Conservation (phyloP, 2,888 invertebrate species). For the Antheraea yamamai region DNA sequence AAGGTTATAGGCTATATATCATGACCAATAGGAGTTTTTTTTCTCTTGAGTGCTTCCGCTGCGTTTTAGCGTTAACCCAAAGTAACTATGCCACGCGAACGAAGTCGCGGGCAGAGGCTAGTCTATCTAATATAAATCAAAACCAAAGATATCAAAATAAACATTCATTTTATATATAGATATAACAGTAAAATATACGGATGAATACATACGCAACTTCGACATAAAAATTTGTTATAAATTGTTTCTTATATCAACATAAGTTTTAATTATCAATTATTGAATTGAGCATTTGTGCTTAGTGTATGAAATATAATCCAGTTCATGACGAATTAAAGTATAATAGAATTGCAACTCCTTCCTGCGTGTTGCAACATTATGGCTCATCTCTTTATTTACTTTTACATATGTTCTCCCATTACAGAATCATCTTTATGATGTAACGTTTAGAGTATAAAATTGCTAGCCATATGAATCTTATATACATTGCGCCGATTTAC, state of each 20-base stretch:
- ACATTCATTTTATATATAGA: not conserved
- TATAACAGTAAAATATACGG: not conserved
- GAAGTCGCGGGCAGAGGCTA: no score
- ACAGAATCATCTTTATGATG: not conserved
- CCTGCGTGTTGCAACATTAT: not conserved
- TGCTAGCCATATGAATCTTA: slow-evolving; percentile 12
- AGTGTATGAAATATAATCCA: not conserved
- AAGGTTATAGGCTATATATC: no score
- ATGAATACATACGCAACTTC: not conserved
- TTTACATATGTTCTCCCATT: not conserved
- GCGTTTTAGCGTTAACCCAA: no score
- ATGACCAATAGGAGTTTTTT: no score
- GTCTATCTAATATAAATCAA: no score
- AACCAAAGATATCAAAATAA: not conserved
- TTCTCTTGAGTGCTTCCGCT: no score
- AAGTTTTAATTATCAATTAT: not conserved
- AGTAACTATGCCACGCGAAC: no score
- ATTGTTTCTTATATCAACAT: not conserved
- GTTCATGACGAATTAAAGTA: slow-evolving; percentile 1
- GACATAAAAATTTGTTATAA: not conserved
- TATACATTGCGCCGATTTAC: slow-evolving; percentile 24
- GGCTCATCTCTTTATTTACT: slow-evolving; percentile 8
- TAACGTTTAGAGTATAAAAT: slow-evolving; percentile 24
- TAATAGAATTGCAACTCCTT: slow-evolving; percentile 13
- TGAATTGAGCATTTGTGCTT: not conserved